phyloP scores from a whole-genome alignment of 2,113 vertebrate species.

The Malaclemys terrapin region DNA sequence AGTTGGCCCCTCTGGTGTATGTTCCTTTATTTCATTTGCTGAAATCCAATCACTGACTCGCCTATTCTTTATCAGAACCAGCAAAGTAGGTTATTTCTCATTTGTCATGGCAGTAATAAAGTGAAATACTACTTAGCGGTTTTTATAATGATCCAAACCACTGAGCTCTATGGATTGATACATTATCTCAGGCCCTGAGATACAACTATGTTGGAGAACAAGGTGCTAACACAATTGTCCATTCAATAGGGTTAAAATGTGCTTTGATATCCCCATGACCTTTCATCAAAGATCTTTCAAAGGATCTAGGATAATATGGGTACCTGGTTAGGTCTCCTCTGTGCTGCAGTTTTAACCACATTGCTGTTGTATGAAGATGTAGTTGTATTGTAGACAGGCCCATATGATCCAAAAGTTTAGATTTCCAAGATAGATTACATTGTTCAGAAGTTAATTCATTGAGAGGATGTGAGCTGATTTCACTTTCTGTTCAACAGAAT shows the following conservation, averaged over 20 bases:
- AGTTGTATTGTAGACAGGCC: neutral
- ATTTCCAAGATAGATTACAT: neutral
- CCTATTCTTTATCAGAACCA: neutral
- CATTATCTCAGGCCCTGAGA: neutral
- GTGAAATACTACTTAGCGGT: rapidly evolving
- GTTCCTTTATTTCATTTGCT: neutral
- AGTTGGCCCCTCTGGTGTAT: neutral
- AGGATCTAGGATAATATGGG: rapidly evolving
- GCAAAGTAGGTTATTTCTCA: rapidly evolving
- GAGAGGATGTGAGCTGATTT: neutral
- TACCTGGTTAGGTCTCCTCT: neutral
- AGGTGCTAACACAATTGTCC: neutral
- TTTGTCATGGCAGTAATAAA: rapidly evolving
- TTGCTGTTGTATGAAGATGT: neutral
- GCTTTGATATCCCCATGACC: neutral
- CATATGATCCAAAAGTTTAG: neutral
- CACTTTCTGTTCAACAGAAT: neutral
- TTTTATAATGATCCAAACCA: neutral
- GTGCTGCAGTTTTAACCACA: rapidly evolving
- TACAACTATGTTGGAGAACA: neutral
- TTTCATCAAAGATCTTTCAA: neutral
- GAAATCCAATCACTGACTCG: neutral
- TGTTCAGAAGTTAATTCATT: neutral
- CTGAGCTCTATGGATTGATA: neutral
- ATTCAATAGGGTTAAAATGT: neutral